Conservation (phyloP, 2,113 vertebrate species). For the Phocoena phocoena region DNA sequence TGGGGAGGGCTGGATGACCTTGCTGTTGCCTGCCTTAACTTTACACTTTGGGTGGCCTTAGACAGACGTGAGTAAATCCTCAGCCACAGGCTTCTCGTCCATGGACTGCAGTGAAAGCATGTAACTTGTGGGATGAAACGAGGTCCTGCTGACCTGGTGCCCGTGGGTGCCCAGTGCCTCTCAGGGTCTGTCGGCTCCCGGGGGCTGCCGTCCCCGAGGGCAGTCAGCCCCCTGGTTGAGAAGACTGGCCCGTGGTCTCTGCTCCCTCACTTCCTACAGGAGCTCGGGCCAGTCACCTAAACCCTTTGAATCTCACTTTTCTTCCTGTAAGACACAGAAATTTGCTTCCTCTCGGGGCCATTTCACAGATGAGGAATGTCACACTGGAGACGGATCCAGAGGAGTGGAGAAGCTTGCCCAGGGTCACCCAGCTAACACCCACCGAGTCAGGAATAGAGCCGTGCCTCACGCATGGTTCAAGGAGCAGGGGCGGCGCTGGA, state of each 20-base stretch:
- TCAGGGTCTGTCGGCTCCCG: accelerated
- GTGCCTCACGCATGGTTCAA: accelerated
- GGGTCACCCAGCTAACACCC: neutral
- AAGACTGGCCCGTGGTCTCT: neutral
- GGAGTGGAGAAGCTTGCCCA: too few relatives aligned
- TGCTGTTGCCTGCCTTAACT: accelerated
- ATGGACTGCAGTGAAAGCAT: accelerated
- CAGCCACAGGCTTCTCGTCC: accelerated
- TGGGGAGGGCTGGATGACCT: neutral
- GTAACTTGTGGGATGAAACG: accelerated
- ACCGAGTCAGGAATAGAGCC: accelerated
- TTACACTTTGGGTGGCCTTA: accelerated
- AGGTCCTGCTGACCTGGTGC: accelerated
- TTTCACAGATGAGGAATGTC: neutral
- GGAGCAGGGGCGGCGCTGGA: accelerated
- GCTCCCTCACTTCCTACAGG: neutral
- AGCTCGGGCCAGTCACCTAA: accelerated
- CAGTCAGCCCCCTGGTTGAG: accelerated
- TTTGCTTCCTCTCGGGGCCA: neutral
- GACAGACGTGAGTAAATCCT: accelerated
- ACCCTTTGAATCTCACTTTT: neutral
- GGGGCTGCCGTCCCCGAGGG: accelerated
- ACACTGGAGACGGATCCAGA: neutral
- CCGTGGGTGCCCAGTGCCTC: accelerated
- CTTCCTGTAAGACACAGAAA: too few relatives aligned